Evolutionary conservation across 2,797 vertebrate species (phyloP).

Genomic region (Picus viridis): DNA sequence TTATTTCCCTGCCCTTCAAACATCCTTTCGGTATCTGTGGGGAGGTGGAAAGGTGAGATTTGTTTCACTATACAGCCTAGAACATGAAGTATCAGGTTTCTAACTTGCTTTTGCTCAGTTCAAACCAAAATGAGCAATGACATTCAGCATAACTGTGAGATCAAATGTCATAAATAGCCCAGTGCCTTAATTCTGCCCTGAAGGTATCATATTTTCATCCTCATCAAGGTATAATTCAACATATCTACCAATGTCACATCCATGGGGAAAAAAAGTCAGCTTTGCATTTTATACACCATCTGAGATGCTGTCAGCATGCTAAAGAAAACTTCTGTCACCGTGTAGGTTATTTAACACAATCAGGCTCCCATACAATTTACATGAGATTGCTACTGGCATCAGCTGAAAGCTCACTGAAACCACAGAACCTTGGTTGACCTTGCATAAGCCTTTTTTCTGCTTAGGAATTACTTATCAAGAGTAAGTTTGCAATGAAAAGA

Average conservation of each 20-base stretch:
- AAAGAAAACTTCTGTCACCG: neutral
- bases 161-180: neutral
- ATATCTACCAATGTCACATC: neutral
- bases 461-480: neutral
- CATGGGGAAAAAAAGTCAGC: accelerated
- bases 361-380: neutral
- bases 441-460: neutral
- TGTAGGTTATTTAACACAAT: neutral
- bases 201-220: neutral
- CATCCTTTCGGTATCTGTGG: neutral
- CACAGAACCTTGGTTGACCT: neutral
- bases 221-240: neutral
- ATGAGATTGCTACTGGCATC: neutral
- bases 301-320: neutral
- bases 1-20: neutral
- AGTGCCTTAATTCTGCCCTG: neutral
- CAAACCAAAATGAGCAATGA: neutral
- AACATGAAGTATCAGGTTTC: neutral
- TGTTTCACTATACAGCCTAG: neutral
- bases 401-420: neutral
- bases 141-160: neutral
- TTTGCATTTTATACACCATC: neutral
- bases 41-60: neutral
- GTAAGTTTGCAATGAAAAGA: neutral
- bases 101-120: neutral